These are phyloP conservation scores for Halocynthia aurantium DNA, from an alignment of 23 tunicate genomes.

Conservation along the genomic window DNA sequence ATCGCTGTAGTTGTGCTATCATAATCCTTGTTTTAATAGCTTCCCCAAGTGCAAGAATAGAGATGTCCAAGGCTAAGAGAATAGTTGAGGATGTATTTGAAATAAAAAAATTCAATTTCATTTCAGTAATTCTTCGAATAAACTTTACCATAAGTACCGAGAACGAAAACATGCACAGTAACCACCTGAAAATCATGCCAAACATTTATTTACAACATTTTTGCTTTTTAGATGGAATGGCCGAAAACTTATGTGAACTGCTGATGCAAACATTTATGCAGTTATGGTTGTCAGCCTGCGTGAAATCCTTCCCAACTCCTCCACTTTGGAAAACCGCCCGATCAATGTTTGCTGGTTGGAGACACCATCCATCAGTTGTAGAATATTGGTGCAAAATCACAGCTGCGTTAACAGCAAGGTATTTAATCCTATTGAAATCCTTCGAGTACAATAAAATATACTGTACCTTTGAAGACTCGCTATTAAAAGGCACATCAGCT, in stretches of 20 bases:
- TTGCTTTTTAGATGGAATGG: constrained; percentile 52
- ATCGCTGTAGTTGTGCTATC: no score
- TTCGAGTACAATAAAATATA: neutral
- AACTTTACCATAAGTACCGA: no score
- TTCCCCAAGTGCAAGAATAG: no score
- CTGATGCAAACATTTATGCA: constrained; percentile 83
- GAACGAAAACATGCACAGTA: no score
- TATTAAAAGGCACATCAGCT: no score
- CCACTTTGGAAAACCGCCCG: constrained; percentile 83
- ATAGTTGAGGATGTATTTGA: no score
- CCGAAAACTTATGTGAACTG: constrained; percentile 83
- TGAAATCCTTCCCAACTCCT: constrained; percentile 73
- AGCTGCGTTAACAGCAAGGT: constrained; percentile 80
- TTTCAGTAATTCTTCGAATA: no score
- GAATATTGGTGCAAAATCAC: constrained; percentile 91
- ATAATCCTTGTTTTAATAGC: no score
- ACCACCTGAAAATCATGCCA: no score
- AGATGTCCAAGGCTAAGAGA: no score
- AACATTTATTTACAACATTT: neutral
- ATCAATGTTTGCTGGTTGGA: constrained; percentile 54
- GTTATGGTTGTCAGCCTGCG: constrained; percentile 72
- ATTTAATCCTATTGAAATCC: neutral
- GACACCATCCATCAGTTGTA: constrained; percentile 89
- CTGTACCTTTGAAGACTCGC: no score
- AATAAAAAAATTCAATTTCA: no score